Base-by-base conservation (phyloP, 2,797 vertebrate species). In the Platyrinchus mystaceus region DNA sequence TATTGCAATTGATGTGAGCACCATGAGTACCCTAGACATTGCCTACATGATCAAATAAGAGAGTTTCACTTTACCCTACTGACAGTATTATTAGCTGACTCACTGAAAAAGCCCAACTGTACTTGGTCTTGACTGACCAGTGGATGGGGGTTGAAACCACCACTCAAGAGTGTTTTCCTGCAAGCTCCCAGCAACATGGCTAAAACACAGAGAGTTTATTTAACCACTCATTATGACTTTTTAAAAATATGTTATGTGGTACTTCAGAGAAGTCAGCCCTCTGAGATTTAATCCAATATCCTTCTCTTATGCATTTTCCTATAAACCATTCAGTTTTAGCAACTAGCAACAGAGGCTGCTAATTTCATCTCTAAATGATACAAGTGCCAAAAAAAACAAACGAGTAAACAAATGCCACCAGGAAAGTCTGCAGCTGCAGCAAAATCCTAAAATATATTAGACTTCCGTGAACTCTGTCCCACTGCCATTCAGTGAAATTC, bases 371-470 rank as follows among this genome's bases (percentile, higher is more conserved):
- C 56, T 70, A 79, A 93, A 76, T 37, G 6, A 74, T 30, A 24
- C 1, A 0, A 66, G 23, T 81, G 34, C 28, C 79, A 88, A 66
- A 66, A 68, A 50, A 37, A 77, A 50, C 64, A 56, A 89, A 66
- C 0, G 1, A 82, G 37, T 44, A 89, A 90, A 70, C 14, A 89
- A 85, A 83, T n/a, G 24, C 17, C 49, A 92, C 62, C 5, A 1
- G 85, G 43, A 71, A 87, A 46, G 50, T 59, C 55, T 43, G 80
- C 79, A 87, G 62, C 55, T 63, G 56, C 50, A 81, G 62, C 26
- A 92, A 91, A 95, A 92, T 39, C 73, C 47, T 86, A 59, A 90
- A 89, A 67, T 27, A 34, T 14, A 41, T 59, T 52, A 47, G 22
- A 76, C 12, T 73, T 73, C n/a, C 1, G 2, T 52, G 26, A 89